Evolutionary conservation across 2,113 vertebrate genomes (phyloP), one percentile per base, ranked within the genome.

Genomic region (Syngnathus floridae): DNA sequence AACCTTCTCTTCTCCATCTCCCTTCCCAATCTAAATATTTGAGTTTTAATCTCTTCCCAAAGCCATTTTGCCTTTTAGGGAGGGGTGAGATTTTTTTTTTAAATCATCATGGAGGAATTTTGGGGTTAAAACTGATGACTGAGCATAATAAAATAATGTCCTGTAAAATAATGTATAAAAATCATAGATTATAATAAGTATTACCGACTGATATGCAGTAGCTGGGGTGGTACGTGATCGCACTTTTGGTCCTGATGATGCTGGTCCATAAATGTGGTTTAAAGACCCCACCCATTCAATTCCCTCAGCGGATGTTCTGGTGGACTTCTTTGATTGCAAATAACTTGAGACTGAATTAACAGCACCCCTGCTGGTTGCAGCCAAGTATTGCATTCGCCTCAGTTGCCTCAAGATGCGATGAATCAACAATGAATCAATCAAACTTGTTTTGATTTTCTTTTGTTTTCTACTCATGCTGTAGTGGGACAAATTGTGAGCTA

Each of bases 21-120:
- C 21, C 69, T 38, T 16, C 76, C 84, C 82, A 86, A 76, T 78
- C 78, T 82, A 84, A 89, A 87, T 69, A 41, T 49, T 57, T 40
- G 31, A 64, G 52, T 70, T 67, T 57, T 73, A 74, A 81, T 71
- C 70, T 83, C 74, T 58, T 69, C 9, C 14, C 59, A 54, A 63
- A 40, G 49, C 26, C 26, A 31, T 65, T 71, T 55, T 72, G 31
- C 19, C 58, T 61, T 69, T 56, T 56, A 35, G 21, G 66, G 65
- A 79, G 65, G 51, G 72, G 61, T 68, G 67, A 72, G 72, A 83
- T 67, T 62, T 51, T n/a, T 49, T 49, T 49, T 49, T 49, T 58
- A 75, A 75, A 62, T 80, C 19, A 21, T 60, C 35, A 60, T n/a
- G 16, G 40, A 45, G 38, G 38, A 22, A 22, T 61, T 61, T 61